Percentiles rank a stretch among this genome's conserved stretches.
These are phyloP conservation scores for Rhopilema esculentum DNA, from an alignment of 30 jellyfish, hydroid and myxozoan species.

Conservation along the genomic window DNA sequence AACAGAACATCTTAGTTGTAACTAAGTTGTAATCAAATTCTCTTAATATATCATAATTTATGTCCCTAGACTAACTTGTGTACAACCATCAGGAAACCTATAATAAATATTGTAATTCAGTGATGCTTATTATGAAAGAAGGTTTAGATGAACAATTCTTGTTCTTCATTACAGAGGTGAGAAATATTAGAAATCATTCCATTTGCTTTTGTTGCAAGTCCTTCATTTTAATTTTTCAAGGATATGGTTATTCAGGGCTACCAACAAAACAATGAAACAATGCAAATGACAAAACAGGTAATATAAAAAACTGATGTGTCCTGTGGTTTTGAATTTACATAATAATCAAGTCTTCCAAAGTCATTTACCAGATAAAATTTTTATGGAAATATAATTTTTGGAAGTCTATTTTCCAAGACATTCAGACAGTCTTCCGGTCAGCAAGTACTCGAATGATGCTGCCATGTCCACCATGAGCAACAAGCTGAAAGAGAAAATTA, in stretches of 20 bases:
- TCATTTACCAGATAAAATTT: neutral
- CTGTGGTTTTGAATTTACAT: neutral
- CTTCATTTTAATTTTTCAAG: too few relatives aligned
- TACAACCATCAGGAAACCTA: too few relatives aligned
- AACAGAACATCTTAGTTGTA: too few relatives aligned
- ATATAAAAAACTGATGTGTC: neutral
- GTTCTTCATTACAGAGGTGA: too few relatives aligned
- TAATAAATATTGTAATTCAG: too few relatives aligned
- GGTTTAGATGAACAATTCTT: too few relatives aligned
- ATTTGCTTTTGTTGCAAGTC: too few relatives aligned
- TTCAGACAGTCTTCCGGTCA: slow-evolving; percentile 83
- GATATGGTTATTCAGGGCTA: neutral
- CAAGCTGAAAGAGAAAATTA: slow-evolving; percentile 68
- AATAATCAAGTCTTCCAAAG: neutral
- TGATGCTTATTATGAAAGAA: too few relatives aligned
- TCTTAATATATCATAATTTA: too few relatives aligned
- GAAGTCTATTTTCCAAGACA: neutral
- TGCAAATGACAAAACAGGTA: neutral
- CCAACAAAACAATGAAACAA: neutral
- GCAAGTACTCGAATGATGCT: slow-evolving; percentile 92
- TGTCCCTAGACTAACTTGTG: too few relatives aligned
- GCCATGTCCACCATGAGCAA: slow-evolving; percentile 94
- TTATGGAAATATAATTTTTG: slow-evolving; percentile 13
- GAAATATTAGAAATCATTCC: too few relatives aligned
- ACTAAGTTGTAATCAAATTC: too few relatives aligned